These are phyloP conservation scores for Acanthurus lineatus DNA, from an alignment of 2,797 vertebrate species.

Conservation along the genomic window DNA sequence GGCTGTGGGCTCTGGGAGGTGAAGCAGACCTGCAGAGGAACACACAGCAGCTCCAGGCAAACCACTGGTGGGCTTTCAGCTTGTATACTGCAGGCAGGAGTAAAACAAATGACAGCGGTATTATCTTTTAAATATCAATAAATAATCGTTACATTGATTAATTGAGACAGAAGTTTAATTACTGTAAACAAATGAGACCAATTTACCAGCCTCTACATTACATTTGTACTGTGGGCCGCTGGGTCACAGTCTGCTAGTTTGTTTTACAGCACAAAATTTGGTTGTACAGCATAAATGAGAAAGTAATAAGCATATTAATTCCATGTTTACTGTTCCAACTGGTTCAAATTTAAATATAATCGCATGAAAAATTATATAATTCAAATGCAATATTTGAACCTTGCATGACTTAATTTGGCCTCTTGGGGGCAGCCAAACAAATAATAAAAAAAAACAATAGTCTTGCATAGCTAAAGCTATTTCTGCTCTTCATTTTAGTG, in stretches of 20 bases:
- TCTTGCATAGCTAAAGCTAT: background rate
- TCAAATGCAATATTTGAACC: background rate
- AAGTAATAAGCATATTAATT: background rate
- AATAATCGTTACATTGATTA: conserved; percentile 53
- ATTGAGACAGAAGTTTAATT: conserved; percentile 40
- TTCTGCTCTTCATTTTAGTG: no score
- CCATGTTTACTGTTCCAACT: background rate
- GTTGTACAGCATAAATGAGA: background rate
- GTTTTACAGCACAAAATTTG: background rate
- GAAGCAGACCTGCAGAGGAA: conserved; percentile 44
- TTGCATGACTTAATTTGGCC: background rate
- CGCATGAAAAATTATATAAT: background rate
- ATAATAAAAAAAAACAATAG: background rate
- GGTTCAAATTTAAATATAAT: background rate
- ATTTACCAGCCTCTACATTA: conserved; percentile 10
- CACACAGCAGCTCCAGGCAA: conserved; percentile 10
- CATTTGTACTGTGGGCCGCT: conserved; percentile 5
- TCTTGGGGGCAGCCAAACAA: background rate
- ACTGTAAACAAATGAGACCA: conserved; percentile 40
- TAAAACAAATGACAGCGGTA: conserved; percentile 35
- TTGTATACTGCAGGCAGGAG: background rate
- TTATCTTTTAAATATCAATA: conserved; percentile 56
- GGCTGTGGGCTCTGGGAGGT: conserved; percentile 46
- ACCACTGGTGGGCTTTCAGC: background rate
- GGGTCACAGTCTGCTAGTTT: conserved; percentile 8